Conservation (phyloP, 92 coral and sea anemone species). For the Zoanthus sansibaricus region DNA sequence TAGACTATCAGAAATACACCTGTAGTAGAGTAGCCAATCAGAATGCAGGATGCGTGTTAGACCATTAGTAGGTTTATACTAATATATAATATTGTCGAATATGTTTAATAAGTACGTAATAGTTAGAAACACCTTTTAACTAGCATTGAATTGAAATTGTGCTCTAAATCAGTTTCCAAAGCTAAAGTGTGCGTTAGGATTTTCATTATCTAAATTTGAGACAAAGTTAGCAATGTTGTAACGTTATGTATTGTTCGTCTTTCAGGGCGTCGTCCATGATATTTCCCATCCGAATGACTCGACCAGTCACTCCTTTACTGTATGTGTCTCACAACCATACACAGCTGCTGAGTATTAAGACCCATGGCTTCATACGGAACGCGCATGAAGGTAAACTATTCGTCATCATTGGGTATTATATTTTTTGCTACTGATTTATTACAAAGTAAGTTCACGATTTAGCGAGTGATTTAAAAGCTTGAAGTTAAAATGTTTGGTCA, state of each 20-base stretch:
- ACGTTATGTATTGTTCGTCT: neutral
- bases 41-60: too few relatives aligned
- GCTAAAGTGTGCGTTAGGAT: neutral
- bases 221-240: neutral
- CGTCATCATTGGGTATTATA: neutral
- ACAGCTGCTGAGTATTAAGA: conserved; percentile 82
- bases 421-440: too few relatives aligned
- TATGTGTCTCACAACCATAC: conserved; percentile 94
- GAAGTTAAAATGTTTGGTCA: too few relatives aligned
- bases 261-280: conserved; percentile 71
- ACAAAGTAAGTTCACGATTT: too few relatives aligned
- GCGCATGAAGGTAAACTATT: conserved; percentile 85
- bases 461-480: too few relatives aligned
- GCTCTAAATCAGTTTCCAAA: neutral
- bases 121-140: too few relatives aligned
- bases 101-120: too few relatives aligned
- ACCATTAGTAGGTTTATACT: too few relatives aligned
- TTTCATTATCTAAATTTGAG: neutral
- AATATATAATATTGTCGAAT: too few relatives aligned
- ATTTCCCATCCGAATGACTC: conserved; percentile 96
- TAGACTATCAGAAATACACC: too few relatives aligned
- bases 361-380: conserved; percentile 87
- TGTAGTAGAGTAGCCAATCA: too few relatives aligned
- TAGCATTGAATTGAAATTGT: neutral
- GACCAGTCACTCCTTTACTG: conserved; percentile 96